These are phyloP conservation scores for Hydrochoerus hydrochaeris DNA, from an alignment of 2,113 vertebrate genomes.

Conservation along the genomic window DNA sequence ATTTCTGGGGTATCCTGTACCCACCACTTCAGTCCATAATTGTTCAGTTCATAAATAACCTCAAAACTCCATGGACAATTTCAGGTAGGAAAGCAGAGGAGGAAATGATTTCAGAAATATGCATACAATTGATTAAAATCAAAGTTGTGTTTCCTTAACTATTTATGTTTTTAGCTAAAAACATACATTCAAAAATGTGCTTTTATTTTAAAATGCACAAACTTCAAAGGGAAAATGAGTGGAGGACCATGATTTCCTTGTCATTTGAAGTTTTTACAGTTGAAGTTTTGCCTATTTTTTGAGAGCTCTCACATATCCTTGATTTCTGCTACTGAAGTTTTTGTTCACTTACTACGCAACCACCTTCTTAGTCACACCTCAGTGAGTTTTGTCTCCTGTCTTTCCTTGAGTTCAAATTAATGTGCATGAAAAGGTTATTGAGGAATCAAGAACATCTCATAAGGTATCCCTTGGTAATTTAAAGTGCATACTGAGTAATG, in stretches of 20 bases:
- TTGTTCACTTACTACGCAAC: not conserved
- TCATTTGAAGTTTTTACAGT: not conserved
- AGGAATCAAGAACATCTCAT: not conserved
- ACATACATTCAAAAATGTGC: not conserved
- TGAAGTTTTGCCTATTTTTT: not conserved
- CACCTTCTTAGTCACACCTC: not conserved
- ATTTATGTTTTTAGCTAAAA: not conserved
- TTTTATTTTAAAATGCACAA: not conserved
- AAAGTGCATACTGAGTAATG: not conserved
- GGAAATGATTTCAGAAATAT: not conserved
- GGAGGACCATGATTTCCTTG: not conserved
- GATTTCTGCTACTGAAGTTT: not conserved
- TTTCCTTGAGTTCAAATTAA: not conserved
- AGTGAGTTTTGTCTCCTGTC: not conserved
- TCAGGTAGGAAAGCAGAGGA: not conserved
- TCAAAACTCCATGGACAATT: not conserved
- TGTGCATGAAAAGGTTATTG: not conserved
- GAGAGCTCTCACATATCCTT: not conserved
- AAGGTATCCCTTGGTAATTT: not conserved
- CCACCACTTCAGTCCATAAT: not conserved
- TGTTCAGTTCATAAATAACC: not conserved
- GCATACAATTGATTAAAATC: not conserved
- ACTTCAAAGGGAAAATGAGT: not conserved
- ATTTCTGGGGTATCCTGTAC: not conserved
- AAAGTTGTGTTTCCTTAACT: not conserved